These are phyloP conservation scores for Pachydiplax longipennis DNA, from an alignment of 2,888 invertebrate genomes.

Conservation along the genomic window DNA sequence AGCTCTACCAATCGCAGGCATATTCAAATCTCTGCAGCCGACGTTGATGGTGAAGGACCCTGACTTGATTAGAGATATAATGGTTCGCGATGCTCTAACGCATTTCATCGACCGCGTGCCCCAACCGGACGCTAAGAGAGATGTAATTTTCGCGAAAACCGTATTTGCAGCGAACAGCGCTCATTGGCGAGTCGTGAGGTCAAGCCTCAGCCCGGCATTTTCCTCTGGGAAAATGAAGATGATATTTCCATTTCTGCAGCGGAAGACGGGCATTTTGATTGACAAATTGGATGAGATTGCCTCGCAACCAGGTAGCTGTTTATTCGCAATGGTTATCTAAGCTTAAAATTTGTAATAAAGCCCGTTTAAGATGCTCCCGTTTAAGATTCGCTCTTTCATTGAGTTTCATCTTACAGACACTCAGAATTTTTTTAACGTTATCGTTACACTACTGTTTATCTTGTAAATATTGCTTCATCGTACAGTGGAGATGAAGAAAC, in stretches of 20 bases:
- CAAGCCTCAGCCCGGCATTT: slow-evolving; percentile 58
- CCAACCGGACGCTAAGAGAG: slow-evolving; percentile 45
- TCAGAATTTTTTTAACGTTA: too few species aligned
- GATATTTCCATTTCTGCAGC: slow-evolving; percentile 55
- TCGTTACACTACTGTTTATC: too few species aligned
- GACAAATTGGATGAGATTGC: slow-evolving; percentile 48
- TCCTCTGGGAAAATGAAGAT: slow-evolving; percentile 59
- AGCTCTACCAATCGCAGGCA: slow-evolving; percentile 20
- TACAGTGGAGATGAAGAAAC: too few species aligned
- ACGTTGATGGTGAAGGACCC: slow-evolving; percentile 45
- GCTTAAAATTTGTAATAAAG: too few species aligned
- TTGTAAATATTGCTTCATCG: too few species aligned
- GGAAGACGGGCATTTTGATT: slow-evolving; percentile 53
- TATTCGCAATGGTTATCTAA: too few species aligned
- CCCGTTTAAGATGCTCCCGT: too few species aligned
- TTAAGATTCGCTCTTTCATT: too few species aligned
- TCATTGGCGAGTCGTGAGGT: slow-evolving; percentile 57
- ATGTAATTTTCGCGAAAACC: slow-evolving; percentile 54
- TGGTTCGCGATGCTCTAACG: slow-evolving; percentile 46
- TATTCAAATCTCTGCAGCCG: slow-evolving; percentile 37
- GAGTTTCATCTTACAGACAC: too few species aligned
- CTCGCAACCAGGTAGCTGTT: neutral
- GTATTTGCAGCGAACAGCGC: slow-evolving; percentile 55
- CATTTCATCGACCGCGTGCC: slow-evolving; percentile 48
- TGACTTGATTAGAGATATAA: slow-evolving; percentile 31